These are phyloP conservation scores for Otolemur garnettii DNA, from an alignment of 2,113 vertebrate genomes.

Conservation along the genomic window DNA sequence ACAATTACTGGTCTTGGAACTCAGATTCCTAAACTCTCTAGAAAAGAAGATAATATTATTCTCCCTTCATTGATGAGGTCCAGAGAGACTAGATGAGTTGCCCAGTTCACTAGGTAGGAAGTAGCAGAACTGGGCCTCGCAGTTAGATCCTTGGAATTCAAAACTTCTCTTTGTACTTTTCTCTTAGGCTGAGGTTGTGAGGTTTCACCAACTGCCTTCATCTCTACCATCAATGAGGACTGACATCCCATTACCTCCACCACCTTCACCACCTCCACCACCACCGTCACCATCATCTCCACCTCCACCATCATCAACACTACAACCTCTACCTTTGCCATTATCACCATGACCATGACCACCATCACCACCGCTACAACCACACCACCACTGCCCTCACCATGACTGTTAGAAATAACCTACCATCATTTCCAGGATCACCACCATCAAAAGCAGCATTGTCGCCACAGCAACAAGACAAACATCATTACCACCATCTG, in stretches of 20 bases:
- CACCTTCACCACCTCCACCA: background rate
- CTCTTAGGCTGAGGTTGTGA: background rate
- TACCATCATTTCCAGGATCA: background rate
- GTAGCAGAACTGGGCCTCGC: background rate
- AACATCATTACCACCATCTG: background rate
- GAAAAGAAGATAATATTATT: background rate
- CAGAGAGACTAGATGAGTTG: rapidly evolving
- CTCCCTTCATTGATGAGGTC: background rate
- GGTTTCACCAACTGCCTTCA: rapidly evolving
- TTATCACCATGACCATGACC: background rate
- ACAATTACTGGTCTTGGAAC: rapidly evolving
- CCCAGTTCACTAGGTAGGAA: background rate
- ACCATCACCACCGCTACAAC: background rate
- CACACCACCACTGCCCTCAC: background rate
- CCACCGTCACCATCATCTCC: too few relatives aligned
- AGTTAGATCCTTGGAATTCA: background rate
- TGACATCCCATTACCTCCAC: too few relatives aligned
- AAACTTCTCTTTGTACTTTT: background rate
- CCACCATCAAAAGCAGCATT: background rate
- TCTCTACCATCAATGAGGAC: background rate
- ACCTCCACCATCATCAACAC: background rate
- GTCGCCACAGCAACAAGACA: background rate
- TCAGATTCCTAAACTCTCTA: background rate
- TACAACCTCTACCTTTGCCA: too few relatives aligned
- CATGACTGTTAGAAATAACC: background rate